Percentiles rank a stretch among this genome's conserved stretches.
phyloP scores from a whole-genome alignment of 2,113 vertebrate genomes.

The Dinomys branickii region DNA sequence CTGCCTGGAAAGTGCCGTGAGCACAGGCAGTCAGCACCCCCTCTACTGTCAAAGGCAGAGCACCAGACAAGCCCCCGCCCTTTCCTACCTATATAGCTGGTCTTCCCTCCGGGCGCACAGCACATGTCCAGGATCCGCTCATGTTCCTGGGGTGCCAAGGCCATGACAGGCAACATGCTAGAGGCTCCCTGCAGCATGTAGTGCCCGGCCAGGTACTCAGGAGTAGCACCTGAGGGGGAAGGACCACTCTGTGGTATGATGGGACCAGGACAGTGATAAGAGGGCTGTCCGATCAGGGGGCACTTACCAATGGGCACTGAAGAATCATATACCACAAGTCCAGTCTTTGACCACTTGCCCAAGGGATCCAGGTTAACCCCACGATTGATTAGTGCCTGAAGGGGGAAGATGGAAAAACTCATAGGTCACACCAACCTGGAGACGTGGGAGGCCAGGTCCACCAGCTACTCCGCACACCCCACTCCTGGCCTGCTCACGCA shows the following conservation, averaged over 20 bases:
- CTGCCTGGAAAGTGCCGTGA: not conserved
- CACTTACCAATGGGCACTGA: conserved; percentile 95
- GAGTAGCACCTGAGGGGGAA: conserved; percentile 92
- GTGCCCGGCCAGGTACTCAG: conserved; percentile 97
- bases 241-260: not conserved
- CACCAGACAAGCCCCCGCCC: not conserved
- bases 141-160: conserved; percentile 96
- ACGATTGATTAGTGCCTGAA: conserved; percentile 96
- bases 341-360: conserved; percentile 98
- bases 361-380: conserved; percentile 97
- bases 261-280: not conserved
- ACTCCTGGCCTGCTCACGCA: not conserved
- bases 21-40: not conserved
- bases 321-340: conserved; percentile 97
- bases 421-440: not conserved
- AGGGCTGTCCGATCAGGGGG: not conserved
- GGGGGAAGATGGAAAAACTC: not conserved
- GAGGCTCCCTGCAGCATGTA: conserved; percentile 99
- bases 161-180: conserved; percentile 97
- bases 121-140: conserved; percentile 97
- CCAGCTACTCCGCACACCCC: not conserved
- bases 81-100: conserved; percentile 94
- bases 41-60: not conserved
- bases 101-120: conserved; percentile 97
- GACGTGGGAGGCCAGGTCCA: not conserved